Conservation (phyloP, 2,797 vertebrate genomes). For the Sparidentex hasta region DNA sequence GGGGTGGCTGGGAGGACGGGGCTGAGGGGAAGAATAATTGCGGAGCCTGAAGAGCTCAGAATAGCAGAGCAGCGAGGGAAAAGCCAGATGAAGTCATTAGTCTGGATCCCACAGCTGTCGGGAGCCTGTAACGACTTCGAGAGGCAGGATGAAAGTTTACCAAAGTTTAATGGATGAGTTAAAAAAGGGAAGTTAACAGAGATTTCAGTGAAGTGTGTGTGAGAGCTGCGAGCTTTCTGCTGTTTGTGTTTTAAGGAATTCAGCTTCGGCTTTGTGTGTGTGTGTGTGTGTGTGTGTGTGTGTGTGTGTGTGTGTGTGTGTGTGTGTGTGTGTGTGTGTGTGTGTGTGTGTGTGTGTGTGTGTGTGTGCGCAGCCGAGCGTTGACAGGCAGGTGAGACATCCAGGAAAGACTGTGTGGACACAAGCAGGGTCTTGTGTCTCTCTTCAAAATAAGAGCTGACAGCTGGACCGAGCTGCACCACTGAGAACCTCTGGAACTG, state of each 20-base stretch:
- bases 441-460: slow-evolving; percentile 61
- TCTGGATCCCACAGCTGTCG: slow-evolving; percentile 70
- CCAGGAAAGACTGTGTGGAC: slow-evolving; percentile 54
- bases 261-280: slow-evolving; percentile 18
- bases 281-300: neutral
- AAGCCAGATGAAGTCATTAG: slow-evolving; percentile 73
- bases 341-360: neutral
- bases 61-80: slow-evolving; percentile 62
- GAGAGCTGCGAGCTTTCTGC: neutral
- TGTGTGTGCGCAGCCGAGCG: slow-evolving; percentile 9
- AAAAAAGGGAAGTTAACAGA: neutral
- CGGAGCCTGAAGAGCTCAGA: slow-evolving; percentile 49
- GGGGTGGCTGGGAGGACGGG: slow-evolving; percentile 35
- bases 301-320: neutral
- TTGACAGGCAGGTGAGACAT: slow-evolving; percentile 79
- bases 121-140: slow-evolving; percentile 36
- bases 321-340: neutral
- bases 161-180: slow-evolving; percentile 13
- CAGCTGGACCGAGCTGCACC: slow-evolving; percentile 24
- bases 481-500: neutral
- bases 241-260: slow-evolving; percentile 49
- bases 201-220: neutral
- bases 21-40: slow-evolving; percentile 46
- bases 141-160: slow-evolving; percentile 18
- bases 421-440: slow-evolving; percentile 66